These are phyloP conservation scores for Phoxinus dragarum DNA, from an alignment of 2,797 vertebrate species.

Conservation along the genomic window DNA sequence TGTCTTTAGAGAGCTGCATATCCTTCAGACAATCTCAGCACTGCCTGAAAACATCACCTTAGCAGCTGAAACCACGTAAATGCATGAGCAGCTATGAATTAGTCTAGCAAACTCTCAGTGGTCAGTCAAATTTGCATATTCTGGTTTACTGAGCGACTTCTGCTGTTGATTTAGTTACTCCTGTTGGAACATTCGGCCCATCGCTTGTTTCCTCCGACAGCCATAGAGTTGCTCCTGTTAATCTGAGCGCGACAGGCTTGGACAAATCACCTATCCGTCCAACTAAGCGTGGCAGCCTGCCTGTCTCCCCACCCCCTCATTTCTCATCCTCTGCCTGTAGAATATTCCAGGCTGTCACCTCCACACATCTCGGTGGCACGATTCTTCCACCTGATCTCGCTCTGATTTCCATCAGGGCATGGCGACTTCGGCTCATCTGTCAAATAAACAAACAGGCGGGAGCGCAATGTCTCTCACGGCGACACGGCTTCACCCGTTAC, in stretches of 20 bases:
- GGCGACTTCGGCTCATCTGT: slow-evolving; percentile 65
- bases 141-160: background rate
- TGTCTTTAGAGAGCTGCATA: slow-evolving; percentile 42
- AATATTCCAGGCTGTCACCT: slow-evolving; percentile 50
- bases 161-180: background rate
- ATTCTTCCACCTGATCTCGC: slow-evolving; percentile 51
- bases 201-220: slow-evolving; percentile 23
- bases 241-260: slow-evolving; percentile 49
- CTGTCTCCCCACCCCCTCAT: slow-evolving; percentile 47
- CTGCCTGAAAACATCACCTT: slow-evolving; percentile 13
- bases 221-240: slow-evolving; percentile 29
- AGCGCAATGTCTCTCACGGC: slow-evolving; percentile 13
- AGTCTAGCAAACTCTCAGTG: slow-evolving; percentile 5
- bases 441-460: slow-evolving; percentile 64
- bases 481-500: slow-evolving; percentile 47
- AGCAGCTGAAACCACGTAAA: background rate
- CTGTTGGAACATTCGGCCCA: slow-evolving; percentile 25
- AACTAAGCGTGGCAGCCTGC: slow-evolving; percentile 43
- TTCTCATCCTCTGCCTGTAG: slow-evolving; percentile 48
- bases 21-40: slow-evolving; percentile 30
- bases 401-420: slow-evolving; percentile 61
- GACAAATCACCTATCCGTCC: slow-evolving; percentile 56
- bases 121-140: slow-evolving; percentile 22
- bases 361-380: slow-evolving; percentile 45
- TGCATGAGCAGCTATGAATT: slow-evolving; percentile 26